Evolutionary conservation across 1,140 invertebrate genomes (phyloP).

Genomic region (Aphis craccivora): DNA sequence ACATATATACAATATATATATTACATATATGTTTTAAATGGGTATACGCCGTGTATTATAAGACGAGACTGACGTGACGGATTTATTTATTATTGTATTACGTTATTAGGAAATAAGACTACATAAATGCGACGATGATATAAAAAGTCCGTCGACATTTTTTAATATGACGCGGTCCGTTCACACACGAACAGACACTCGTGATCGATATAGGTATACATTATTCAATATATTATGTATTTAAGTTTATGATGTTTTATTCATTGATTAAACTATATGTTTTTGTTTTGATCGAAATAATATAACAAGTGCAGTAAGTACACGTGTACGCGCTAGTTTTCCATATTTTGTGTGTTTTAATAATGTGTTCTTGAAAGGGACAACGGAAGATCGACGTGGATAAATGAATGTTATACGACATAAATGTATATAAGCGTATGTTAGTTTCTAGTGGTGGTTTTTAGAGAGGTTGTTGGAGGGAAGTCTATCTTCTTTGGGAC

Average conservation of each 20-base stretch:
- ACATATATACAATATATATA: not conserved
- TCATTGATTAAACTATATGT: not conserved
- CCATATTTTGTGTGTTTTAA: not conserved
- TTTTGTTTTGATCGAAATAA: not conserved
- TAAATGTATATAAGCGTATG: too few species aligned
- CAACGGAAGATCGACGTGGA: too few species aligned
- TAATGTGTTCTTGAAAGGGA: not conserved
- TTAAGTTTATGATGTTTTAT: not conserved
- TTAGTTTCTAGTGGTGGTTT: too few species aligned
- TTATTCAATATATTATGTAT: not conserved
- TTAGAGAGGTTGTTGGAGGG: too few species aligned
- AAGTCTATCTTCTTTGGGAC: too few species aligned
- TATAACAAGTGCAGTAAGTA: too few species aligned
- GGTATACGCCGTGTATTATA: not conserved
- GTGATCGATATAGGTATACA: too few species aligned
- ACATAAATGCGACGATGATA: not conserved
- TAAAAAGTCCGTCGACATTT: not conserved
- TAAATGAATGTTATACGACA: too few species aligned
- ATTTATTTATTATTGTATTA: not conserved
- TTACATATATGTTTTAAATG: not conserved
- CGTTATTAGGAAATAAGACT: not conserved
- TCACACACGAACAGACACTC: not conserved
- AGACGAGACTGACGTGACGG: not conserved
- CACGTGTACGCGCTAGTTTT: not conserved
- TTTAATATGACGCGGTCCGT: not conserved